phyloP scores from a whole-genome alignment of 1,140 invertebrate genomes.

The Babylonia areolata region DNA sequence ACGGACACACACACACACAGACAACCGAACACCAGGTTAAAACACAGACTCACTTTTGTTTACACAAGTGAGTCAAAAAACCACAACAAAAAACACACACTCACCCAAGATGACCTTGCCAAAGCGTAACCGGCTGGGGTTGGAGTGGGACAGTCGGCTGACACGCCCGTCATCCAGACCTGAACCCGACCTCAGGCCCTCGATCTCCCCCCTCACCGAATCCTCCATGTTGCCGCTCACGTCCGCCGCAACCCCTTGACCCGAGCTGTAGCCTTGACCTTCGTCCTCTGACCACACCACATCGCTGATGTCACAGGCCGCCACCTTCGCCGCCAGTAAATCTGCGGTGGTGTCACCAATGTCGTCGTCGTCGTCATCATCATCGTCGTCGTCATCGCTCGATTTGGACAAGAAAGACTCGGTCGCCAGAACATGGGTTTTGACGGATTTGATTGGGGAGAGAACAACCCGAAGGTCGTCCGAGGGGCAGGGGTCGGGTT shows the following conservation, averaged over 20 bases:
- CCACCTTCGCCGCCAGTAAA: not conserved
- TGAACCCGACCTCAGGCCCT: not conserved
- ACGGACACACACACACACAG: too few species aligned
- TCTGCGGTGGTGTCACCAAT: not conserved
- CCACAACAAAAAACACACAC: not conserved
- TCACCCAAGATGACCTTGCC: not conserved
- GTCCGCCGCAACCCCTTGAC: conserved; percentile 37
- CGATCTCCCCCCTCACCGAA: not conserved
- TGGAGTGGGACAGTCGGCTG: not conserved
- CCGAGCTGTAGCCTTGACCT: conserved; percentile 34
- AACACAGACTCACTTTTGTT: too few species aligned
- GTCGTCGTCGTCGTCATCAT: not conserved
- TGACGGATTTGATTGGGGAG: not conserved
- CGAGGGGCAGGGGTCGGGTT: not conserved
- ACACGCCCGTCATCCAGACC: not conserved
- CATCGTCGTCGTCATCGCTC: not conserved
- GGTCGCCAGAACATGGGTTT: not conserved
- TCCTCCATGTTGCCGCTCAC: conserved; percentile 47
- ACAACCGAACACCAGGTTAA: too few species aligned
- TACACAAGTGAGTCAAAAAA: too few species aligned
- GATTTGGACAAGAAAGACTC: not conserved
- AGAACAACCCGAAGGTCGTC: not conserved
- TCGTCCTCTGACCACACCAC: conserved; percentile 1
- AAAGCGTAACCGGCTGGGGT: not conserved
- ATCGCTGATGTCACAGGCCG: not conserved